Evolutionary conservation across 2,113 vertebrate species (phyloP).

Genomic region (Oncorhynchus nerka): DNA sequence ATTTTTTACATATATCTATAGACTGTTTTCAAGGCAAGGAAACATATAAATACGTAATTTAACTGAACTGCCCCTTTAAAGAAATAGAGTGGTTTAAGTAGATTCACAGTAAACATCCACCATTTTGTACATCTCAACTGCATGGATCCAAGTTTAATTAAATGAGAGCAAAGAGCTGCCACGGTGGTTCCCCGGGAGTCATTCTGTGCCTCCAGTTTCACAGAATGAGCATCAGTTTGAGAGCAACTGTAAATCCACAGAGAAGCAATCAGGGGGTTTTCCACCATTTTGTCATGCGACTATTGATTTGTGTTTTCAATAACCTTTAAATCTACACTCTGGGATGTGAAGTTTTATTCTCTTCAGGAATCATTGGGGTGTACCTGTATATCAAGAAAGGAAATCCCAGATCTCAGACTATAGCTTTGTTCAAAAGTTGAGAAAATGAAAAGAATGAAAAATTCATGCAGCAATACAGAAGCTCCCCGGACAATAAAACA

Average conservation of each 20-base stretch:
- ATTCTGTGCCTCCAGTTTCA: constrained; percentile 24
- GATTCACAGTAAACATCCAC: not conserved
- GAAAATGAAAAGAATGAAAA: constrained; percentile 20
- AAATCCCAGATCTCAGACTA: too few species aligned
- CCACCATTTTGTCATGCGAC: constrained; percentile 25
- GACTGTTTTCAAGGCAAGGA: too few species aligned
- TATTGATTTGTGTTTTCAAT: constrained; percentile 61
- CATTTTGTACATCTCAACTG: not conserved
- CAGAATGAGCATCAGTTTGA: constrained; percentile 16
- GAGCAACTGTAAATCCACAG: constrained; percentile 28
- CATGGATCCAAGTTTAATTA: constrained; percentile 42
- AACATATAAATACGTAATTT: too few species aligned
- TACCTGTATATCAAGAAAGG: too few species aligned
- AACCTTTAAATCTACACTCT: constrained; percentile 16
- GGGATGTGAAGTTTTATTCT: too few species aligned
- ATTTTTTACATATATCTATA: too few species aligned
- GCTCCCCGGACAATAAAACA: constrained; percentile 23
- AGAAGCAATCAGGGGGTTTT: constrained; percentile 24
- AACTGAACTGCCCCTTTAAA: too few species aligned
- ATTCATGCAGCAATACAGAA: constrained; percentile 17
- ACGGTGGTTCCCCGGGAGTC: constrained; percentile 23
- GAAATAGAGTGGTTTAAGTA: not conserved
- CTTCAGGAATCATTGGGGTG: too few species aligned
- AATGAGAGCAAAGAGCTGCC: constrained; percentile 20
- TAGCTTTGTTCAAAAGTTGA: constrained; percentile 21